Base-by-base conservation (phyloP, 2,113 vertebrate species). In the Cochlearius cochlearius region DNA sequence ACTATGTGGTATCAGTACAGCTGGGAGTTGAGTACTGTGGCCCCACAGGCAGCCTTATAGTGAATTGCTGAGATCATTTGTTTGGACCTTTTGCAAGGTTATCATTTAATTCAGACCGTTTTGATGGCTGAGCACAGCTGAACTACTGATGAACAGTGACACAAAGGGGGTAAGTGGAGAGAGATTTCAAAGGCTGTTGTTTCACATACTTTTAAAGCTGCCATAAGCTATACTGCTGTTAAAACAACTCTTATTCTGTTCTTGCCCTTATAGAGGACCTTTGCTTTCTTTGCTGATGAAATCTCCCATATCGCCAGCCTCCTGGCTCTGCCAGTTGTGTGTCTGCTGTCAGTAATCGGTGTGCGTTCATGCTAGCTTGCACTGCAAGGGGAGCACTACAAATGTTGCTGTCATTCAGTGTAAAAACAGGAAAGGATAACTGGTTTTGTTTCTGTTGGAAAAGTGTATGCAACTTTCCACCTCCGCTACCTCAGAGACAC, bases 221-320 rank as follows among this genome's bases (percentile, higher is more conserved):
- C 64, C 12, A 0, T 53, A 25, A 56, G 17, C 34, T 17, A 12
- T 27, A 19, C 45, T 82, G 71, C 53, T 66, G 26, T 39, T 80
- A 29, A 34, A 88, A n/a, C 12, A 81, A 8, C 21, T 69, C 39
- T 14, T 11, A 6, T 77, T 50, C 55, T 86, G 52, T 66, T 81
- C 27, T 80, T 59, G 12, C 29, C 25, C 29, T 53, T 52, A 7
- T 17, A 15, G 15, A 12, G 58, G 52, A 13, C 36, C 14, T 29
- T 75, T 47, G 26, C 39, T 78, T 49, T 84, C 13, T 78, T 85
- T 94, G 73, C 63, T 69, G 83, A 30, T 66, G 45, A 58, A n/a
- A 59, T 77, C 59, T 69, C 36, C 62, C 7, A 0, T 83, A 7
- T 47, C 1, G 0, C 27, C 30, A 63, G 45, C 1, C 4, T 58